Evolutionary conservation across 2,888 invertebrate genomes (phyloP).

Genomic region (Rotaria sp.): DNA sequence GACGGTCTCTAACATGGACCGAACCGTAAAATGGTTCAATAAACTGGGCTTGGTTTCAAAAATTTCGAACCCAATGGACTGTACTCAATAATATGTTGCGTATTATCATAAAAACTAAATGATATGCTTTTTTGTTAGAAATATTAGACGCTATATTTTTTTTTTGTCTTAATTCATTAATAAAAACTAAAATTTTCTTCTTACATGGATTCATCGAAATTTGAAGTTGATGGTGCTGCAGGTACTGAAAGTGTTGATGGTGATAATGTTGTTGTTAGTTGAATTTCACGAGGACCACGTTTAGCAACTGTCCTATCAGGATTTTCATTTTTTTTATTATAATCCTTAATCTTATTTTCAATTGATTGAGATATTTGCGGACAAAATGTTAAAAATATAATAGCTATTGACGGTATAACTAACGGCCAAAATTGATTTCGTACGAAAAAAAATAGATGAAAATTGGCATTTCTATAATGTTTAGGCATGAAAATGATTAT

Average conservation of each 20-base stretch:
- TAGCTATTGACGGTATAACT: neutral
- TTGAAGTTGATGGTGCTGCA: neutral
- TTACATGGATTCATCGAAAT: neutral
- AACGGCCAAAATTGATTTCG: neutral
- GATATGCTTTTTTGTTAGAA: no score
- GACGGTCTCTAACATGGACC: no score
- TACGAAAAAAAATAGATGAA: neutral
- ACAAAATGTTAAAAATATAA: neutral
- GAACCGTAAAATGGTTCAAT: no score
- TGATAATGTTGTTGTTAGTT: neutral
- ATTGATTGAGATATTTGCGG: neutral
- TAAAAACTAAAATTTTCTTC: no score
- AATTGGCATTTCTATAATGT: neutral
- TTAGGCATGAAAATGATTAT: neutral
- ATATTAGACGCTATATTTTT: no score
- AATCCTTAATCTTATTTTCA: neutral
- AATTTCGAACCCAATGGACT: no score
- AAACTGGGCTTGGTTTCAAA: no score
- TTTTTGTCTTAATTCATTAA: no score
- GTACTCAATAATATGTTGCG: no score
- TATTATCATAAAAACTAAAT: no score
- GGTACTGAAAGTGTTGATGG: neutral
- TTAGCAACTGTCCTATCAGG: neutral
- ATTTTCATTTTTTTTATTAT: neutral
- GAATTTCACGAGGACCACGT: neutral